These are phyloP conservation scores for Apotomis capreana DNA, from an alignment of 2,888 invertebrate genomes.

Conservation along the genomic window DNA sequence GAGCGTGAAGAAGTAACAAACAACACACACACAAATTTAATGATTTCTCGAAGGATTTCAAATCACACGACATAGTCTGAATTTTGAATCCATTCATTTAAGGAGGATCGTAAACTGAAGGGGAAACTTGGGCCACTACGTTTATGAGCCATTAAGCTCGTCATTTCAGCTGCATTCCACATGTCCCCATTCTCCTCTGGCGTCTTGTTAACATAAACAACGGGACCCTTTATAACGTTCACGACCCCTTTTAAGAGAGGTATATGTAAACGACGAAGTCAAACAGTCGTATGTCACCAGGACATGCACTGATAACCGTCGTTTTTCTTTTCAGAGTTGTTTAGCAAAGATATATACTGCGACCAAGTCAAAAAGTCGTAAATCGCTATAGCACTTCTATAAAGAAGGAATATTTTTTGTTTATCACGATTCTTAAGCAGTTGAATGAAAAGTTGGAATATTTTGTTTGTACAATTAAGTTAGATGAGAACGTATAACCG, in stretches of 20 bases:
- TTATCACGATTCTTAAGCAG: not conserved
- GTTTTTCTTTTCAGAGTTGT: not conserved
- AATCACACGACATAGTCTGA: conserved; percentile 6
- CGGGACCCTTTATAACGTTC: conserved; percentile 35
- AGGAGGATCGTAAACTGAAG: conserved; percentile 27
- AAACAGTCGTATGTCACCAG: not conserved
- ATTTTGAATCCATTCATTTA: conserved; percentile 30
- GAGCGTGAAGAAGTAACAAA: no score
- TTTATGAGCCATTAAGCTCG: conserved; percentile 39
- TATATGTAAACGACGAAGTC: not conserved
- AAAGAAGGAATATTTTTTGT: not conserved
- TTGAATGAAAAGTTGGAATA: conserved; percentile 12
- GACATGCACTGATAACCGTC: not conserved
- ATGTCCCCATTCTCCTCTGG: conserved; percentile 23
- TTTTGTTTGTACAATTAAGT: not conserved
- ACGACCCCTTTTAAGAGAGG: conserved; percentile 28
- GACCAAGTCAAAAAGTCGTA: not conserved
- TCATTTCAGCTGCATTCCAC: conserved; percentile 41
- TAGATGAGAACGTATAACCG: no score
- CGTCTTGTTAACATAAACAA: conserved; percentile 41
- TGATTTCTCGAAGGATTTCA: not conserved
- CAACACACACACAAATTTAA: no score
- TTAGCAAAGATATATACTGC: conserved; percentile 11
- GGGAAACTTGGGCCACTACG: conserved; percentile 36
- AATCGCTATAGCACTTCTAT: not conserved